phyloP scores from a whole-genome alignment of 2,113 vertebrate genomes.

The Acanthochromis polyacanthus region DNA sequence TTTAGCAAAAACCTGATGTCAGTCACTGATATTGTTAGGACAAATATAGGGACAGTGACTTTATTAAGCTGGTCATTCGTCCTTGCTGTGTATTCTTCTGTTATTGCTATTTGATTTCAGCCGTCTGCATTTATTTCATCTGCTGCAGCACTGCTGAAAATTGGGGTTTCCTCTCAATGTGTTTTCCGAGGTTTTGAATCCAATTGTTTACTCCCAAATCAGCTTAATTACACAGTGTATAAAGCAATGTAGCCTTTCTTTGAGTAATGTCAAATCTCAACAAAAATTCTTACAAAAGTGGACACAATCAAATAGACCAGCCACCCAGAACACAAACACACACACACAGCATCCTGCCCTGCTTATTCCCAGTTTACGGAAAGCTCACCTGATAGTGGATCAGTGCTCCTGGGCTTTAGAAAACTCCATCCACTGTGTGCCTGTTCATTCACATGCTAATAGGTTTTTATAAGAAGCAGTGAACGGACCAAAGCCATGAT shows the following conservation, averaged over 20 bases:
- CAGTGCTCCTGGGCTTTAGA: slow-evolving; percentile 72
- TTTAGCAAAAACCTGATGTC: neutral
- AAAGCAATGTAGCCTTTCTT: neutral
- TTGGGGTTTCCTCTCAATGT: too few relatives aligned
- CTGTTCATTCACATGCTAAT: slow-evolving; percentile 82
- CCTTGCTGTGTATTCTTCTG: too few relatives aligned
- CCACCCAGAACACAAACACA: slow-evolving; percentile 1
- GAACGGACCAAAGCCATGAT: slow-evolving; percentile 76
- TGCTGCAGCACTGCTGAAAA: too few relatives aligned
- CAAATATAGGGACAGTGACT: slow-evolving; percentile 11
- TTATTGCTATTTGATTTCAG: too few relatives aligned
- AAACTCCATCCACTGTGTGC: slow-evolving; percentile 66
- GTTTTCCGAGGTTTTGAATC: too few relatives aligned
- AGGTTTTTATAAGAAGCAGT: slow-evolving; percentile 77
- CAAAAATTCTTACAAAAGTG: slow-evolving; percentile 24
- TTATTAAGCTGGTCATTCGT: slow-evolving; percentile 47
- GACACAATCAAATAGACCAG: slow-evolving; percentile 1
- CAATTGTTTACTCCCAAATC: slow-evolving; percentile 46
- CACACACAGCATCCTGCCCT: neutral
- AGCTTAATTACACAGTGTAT: slow-evolving; percentile 35
- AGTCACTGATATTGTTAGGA: neutral
- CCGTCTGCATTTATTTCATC: too few relatives aligned
- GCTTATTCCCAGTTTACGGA: slow-evolving; percentile 58
- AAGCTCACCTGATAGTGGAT: slow-evolving; percentile 77
- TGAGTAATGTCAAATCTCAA: slow-evolving; percentile 35